These are phyloP conservation scores for Zygaena filipendulae DNA, from an alignment of 2,888 invertebrate species.

Conservation along the genomic window DNA sequence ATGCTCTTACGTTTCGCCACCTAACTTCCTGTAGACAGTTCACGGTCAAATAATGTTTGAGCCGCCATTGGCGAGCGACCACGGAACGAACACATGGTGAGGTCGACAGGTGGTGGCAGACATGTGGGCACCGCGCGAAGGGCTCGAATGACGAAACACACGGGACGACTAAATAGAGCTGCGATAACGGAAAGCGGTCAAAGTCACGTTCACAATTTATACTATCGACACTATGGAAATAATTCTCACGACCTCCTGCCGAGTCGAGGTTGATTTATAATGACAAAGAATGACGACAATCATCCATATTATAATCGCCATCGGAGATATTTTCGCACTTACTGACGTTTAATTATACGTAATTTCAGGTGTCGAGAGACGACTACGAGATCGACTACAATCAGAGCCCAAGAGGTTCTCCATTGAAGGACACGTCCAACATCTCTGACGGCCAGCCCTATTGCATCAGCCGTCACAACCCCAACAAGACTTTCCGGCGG, in stretches of 20 bases:
- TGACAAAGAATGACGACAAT: not conserved
- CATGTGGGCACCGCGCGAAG: slow-evolving; percentile 47
- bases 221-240: slow-evolving; percentile 37
- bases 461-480: slow-evolving; percentile 60
- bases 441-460: slow-evolving; percentile 49
- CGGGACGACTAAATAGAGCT: slow-evolving; percentile 26
- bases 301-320: too few species aligned
- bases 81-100: slow-evolving; percentile 33
- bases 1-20: too few species aligned
- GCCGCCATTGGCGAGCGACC: too few species aligned
- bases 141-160: slow-evolving; percentile 41
- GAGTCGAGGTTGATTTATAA: slow-evolving; percentile 10
- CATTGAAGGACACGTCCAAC: slow-evolving; percentile 57
- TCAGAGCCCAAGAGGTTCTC: slow-evolving; percentile 52
- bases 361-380: slow-evolving; percentile 57
- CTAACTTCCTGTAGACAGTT: slow-evolving; percentile 41
- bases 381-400: slow-evolving; percentile 57
- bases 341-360: slow-evolving; percentile 15
- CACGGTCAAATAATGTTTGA: slow-evolving; percentile 26
- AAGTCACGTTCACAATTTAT: slow-evolving; percentile 33
- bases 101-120: slow-evolving; percentile 46
- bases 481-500: slow-evolving; percentile 57
- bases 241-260: slow-evolving; percentile 32
- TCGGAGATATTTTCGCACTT: too few species aligned
- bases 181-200: slow-evolving; percentile 34